Evolutionary conservation across 1,140 invertebrate species (phyloP).

Genomic region (Helicoverpa armigera): DNA sequence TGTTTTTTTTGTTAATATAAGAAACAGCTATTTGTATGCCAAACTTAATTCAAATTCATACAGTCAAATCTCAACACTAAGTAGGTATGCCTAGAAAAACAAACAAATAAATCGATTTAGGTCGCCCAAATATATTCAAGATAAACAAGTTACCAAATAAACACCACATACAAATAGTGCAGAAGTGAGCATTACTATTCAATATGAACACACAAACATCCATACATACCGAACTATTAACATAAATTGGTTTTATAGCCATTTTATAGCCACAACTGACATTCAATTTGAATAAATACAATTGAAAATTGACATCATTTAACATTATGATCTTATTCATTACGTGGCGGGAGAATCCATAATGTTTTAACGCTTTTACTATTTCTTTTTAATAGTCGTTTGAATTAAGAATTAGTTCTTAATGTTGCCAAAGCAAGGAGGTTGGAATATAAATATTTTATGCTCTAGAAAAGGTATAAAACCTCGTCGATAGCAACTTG

Average conservation of each 20-base stretch:
- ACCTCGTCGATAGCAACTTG: constrained; percentile 18
- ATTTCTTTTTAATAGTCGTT: neutral
- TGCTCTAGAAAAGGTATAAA: constrained; percentile 5
- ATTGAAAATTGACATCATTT: constrained; percentile 41
- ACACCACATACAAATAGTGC: constrained; percentile 1
- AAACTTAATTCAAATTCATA: too few relatives aligned
- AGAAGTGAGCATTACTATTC: constrained; percentile 31
- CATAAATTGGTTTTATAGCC: constrained; percentile 46
- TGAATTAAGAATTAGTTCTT: neutral
- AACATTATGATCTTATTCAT: constrained; percentile 9
- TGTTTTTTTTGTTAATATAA: too few relatives aligned
- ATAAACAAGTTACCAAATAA: constrained; percentile 17
- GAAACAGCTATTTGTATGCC: too few relatives aligned
- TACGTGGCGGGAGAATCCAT: neutral
- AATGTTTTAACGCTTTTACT: neutral
- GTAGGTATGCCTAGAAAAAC: too few relatives aligned
- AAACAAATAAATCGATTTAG: too few relatives aligned
- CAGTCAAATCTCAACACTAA: too few relatives aligned
- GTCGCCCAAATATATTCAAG: neutral
- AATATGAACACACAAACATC: constrained; percentile 36
- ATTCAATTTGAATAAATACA: constrained; percentile 45
- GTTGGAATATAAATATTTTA: constrained; percentile 35
- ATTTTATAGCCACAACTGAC: constrained; percentile 38
- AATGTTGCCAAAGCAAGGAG: too few relatives aligned
- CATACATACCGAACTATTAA: constrained; percentile 37